These are phyloP conservation scores for Pantherophis vulpinus DNA, from an alignment of 2,797 vertebrate genomes.

Conservation along the genomic window DNA sequence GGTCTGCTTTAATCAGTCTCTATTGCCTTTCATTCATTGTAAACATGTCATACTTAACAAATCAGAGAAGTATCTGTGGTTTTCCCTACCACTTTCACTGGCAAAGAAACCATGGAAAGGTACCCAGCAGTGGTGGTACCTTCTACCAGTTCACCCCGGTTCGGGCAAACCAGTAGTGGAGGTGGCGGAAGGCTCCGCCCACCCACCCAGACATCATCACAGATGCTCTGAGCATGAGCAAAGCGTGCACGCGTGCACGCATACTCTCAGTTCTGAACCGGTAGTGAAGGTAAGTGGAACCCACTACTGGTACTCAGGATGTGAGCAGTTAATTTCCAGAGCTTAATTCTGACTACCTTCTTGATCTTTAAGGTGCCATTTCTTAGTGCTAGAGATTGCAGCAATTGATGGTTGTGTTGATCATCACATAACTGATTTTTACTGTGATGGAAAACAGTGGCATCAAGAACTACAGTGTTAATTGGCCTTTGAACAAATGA, in stretches of 20 bases:
- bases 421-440: background rate
- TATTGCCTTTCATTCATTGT: background rate
- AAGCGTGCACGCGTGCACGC: rapidly evolving
- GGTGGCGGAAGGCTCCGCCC: too few relatives aligned
- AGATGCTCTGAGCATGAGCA: too few relatives aligned
- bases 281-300: too few relatives aligned
- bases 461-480: background rate
- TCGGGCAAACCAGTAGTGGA: too few relatives aligned
- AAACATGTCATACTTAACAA: background rate
- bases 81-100: background rate
- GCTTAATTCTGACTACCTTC: background rate
- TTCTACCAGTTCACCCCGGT: too few relatives aligned
- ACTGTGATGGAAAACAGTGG: background rate
- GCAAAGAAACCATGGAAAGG: background rate
- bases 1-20: background rate
- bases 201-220: too few relatives aligned
- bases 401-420: background rate
- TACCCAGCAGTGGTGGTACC: too few relatives aligned
- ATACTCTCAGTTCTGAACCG: too few relatives aligned
- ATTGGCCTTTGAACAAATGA: background rate
- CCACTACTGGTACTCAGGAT: too few relatives aligned
- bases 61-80: background rate
- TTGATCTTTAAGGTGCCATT: background rate
- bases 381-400: background rate
- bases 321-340: background rate